phyloP scores from a whole-genome alignment of 2,797 vertebrate species.

The Chiloscyllium punctatum region DNA sequence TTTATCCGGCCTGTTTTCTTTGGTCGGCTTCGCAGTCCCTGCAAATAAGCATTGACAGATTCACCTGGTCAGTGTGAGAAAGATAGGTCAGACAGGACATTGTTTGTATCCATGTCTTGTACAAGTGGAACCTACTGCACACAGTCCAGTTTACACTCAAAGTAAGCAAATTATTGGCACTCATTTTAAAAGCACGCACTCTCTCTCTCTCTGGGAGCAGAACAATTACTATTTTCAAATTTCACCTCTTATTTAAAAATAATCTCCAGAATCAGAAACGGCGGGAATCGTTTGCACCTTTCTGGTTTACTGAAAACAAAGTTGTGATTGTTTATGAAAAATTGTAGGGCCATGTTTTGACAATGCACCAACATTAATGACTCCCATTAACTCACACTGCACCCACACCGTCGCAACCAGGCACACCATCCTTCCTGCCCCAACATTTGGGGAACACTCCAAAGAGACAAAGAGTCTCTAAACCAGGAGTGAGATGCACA shows the following conservation, averaged over 20 bases:
- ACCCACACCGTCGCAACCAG: neutral
- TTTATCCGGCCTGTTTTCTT: slow-evolving; percentile 64
- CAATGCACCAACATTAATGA: neutral
- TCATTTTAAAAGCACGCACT: neutral
- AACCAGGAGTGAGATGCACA: neutral
- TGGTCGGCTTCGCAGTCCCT: slow-evolving; percentile 61
- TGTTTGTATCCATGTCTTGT: neutral
- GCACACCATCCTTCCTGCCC: no score
- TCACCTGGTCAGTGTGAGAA: neutral
- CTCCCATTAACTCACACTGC: no score
- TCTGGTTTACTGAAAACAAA: neutral
- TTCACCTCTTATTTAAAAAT: neutral
- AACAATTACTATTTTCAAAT: neutral
- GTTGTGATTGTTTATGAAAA: neutral
- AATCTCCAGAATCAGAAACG: neutral
- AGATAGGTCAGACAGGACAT: no score
- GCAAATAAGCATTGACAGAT: neutral
- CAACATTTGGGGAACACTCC: no score
- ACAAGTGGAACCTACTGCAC: neutral
- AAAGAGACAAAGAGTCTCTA: neutral
- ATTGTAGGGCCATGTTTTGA: no score
- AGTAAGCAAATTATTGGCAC: neutral
- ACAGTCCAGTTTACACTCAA: neutral
- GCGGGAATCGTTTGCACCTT: neutral
- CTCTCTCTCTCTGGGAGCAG: no score